Conservation (phyloP, 2,113 vertebrate species). For the Phyllostomus hastatus region DNA sequence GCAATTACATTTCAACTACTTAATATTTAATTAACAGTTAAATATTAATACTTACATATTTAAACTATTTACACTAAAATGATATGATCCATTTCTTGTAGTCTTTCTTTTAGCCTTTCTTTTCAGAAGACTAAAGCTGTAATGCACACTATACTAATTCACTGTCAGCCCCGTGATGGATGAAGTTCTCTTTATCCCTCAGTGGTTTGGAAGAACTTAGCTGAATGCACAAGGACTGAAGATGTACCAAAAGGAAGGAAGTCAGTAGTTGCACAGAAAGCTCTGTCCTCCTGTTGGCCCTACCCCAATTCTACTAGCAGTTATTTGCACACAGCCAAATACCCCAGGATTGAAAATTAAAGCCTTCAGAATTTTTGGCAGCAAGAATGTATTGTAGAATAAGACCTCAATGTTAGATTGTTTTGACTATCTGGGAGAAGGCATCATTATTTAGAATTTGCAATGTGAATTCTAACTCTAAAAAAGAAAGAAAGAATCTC, state of each 20-base stretch:
- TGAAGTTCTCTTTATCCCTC: neutral
- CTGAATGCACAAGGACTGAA: neutral
- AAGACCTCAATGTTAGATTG: constrained; percentile 6
- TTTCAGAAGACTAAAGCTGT: neutral
- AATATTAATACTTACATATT: neutral
- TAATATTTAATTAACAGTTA: neutral
- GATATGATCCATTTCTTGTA: neutral
- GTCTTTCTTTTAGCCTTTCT: neutral
- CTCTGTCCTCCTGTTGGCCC: neutral
- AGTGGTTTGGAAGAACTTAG: neutral
- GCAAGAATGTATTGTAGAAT: neutral
- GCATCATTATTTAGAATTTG: neutral
- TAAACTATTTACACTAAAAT: neutral
- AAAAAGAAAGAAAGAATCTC: neutral
- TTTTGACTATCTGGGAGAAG: neutral
- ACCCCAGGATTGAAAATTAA: constrained; percentile 30
- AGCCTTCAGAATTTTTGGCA: constrained; percentile 29
- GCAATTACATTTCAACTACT: neutral
- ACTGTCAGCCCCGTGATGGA: neutral
- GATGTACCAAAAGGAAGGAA: neutral
- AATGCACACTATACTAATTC: neutral
- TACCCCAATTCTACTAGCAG: neutral
- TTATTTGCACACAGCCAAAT: constrained; percentile 26
- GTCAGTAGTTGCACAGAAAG: neutral
- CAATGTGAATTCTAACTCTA: neutral